phyloP scores from a whole-genome alignment of 2,113 vertebrate species.

The Bombycilla garrulus region DNA sequence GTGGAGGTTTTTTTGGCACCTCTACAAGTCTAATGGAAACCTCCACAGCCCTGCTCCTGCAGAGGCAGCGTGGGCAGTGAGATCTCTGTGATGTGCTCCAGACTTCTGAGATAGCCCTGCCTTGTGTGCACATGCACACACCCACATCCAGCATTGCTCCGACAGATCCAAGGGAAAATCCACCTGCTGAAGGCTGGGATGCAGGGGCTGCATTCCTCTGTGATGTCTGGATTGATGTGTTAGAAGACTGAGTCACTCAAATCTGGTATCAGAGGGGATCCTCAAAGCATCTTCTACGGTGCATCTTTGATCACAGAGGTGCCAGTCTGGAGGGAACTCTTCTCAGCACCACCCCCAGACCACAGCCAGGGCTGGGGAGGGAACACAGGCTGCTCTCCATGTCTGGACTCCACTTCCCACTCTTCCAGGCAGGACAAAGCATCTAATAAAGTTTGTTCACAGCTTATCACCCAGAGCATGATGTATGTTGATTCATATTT shows the following conservation, averaged over 20 bases:
- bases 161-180: neutral
- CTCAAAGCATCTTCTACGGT: neutral
- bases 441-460: neutral
- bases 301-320: neutral
- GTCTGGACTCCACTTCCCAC: neutral
- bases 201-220: neutral
- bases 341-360: neutral
- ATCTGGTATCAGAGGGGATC: neutral
- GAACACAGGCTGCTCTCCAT: neutral
- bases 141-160: fast-evolving
- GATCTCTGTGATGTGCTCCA: neutral
- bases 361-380: neutral
- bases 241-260: neutral
- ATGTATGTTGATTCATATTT: neutral
- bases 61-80: neutral
- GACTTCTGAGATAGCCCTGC: neutral
- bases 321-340: fast-evolving
- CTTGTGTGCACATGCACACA: neutral
- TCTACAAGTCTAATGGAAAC: neutral
- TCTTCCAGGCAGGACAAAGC: neutral
- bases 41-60: neutral
- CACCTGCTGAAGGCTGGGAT: neutral
- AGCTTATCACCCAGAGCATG: neutral
- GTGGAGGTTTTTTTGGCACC: neutral
- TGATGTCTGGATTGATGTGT: neutral